Conservation (phyloP, 2,888 invertebrate genomes). For the Zaprionus obscuricornis region DNA sequence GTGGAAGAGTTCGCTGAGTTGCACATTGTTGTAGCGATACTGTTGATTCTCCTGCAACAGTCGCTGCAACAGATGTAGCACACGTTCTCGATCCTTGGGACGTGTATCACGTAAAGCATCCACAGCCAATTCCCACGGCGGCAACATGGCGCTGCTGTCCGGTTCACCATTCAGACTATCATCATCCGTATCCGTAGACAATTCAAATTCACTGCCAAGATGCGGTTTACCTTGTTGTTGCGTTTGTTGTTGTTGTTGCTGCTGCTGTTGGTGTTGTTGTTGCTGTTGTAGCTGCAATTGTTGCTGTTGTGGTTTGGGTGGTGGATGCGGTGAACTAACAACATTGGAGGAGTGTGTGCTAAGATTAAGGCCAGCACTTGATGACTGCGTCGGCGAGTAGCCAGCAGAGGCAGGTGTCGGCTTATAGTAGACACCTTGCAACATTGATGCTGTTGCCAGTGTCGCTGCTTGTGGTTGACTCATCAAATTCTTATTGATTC, state of each 20-base stretch:
- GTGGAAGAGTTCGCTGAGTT: conserved; percentile 79
- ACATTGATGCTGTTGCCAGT: conserved; percentile 6
- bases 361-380: conserved; percentile 70
- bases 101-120: conserved; percentile 82
- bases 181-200: conserved; percentile 90
- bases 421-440: conserved; percentile 50
- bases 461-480: conserved; percentile 58
- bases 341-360: conserved; percentile 80
- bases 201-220: conserved; percentile 86
- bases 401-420: conserved; percentile 52
- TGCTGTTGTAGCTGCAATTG: conserved; percentile 33
- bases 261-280: conserved; percentile 22
- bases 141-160: conserved; percentile 82
- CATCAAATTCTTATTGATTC: conserved; percentile 82
- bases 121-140: conserved; percentile 82
- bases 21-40: conserved; percentile 79
- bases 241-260: conserved; percentile 1
- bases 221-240: conserved; percentile 46
- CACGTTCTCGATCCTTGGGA: conserved; percentile 81
- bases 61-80: conserved; percentile 80
- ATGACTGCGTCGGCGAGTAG: conserved; percentile 79
- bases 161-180: conserved; percentile 84
- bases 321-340: conserved; percentile 75
- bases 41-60: conserved; percentile 82
- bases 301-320: conserved; percentile 41